phyloP scores from a whole-genome alignment of 2,113 vertebrate species.

The Otocyon megalotis region DNA sequence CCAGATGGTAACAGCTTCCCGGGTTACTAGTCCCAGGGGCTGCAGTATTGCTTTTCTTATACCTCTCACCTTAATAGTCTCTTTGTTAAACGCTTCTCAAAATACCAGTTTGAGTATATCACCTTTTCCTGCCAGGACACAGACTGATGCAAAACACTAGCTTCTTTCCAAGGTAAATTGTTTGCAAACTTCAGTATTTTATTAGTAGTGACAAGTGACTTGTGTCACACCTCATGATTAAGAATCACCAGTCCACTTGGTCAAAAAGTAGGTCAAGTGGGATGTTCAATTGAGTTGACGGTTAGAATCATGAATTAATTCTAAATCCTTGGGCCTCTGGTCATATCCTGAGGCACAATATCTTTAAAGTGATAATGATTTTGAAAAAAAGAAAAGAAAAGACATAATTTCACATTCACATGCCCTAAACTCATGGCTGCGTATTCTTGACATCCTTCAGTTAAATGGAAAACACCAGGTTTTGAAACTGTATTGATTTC shows the following conservation, averaged over 20 bases:
- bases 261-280: conserved; percentile 54
- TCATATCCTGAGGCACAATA: conserved; percentile 14
- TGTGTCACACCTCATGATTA: neutral
- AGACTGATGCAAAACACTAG: neutral
- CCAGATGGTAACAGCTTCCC: neutral
- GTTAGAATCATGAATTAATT: conserved; percentile 20
- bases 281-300: neutral
- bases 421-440: conserved; percentile 80
- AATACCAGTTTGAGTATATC: neutral
- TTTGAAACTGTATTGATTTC: conserved; percentile 88
- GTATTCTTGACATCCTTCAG: conserved; percentile 82
- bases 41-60: neutral
- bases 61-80: neutral
- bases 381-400: conserved; percentile 69
- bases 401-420: conserved; percentile 76
- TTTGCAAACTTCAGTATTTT: conserved; percentile 42
- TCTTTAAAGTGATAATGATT: conserved; percentile 61
- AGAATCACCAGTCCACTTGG: conserved; percentile 19
- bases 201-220: neutral
- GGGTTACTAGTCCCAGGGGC: neutral
- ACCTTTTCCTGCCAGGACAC: neutral
- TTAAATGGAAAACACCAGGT: conserved; percentile 84
- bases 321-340: neutral
- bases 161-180: conserved; percentile 2
- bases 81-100: neutral